Base-by-base conservation (phyloP, 2,888 invertebrate genomes). In the Agriopis leucophaearia region DNA sequence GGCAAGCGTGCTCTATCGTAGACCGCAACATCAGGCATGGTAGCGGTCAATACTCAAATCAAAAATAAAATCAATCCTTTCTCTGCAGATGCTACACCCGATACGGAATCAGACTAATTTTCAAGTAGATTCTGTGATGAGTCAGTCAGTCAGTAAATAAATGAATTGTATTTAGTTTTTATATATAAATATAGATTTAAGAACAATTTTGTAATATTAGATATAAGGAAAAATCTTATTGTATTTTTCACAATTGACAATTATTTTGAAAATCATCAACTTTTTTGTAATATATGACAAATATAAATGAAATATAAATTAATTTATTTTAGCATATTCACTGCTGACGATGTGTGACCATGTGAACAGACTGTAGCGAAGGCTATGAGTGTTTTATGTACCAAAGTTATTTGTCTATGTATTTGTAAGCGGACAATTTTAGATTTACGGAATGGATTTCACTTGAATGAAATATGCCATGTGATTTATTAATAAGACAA, bases 401-500 rank as follows among this genome's bases (percentile, higher is more conserved):
- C 91, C 91, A 90, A 91, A 90, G 91, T 88, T 86, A 86, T 84
- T 82, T 59, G 83, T 85, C 83, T 85, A 78, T 77, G 70, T 82
- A 70, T 78, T 76, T 77, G 71, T 82, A 80, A 81, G 78, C 74
- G 60, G 78, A 81, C 76, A 76, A 77, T 78, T 69, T 78, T 77
- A 70, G 69, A 70, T 66, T 60, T 78, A 81, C 80, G 67, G 77
- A 77, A 83, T 77, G 71, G 80, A 82, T 78, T 80, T 79, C 77
- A 79, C 79, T 79, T 79, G 78, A 78, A 77, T 80, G 81, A 87
- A 27, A 27, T 27, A 27, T 27, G 84, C 84, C 85, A 83, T 88
- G 89, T 88, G 88, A 89, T 88, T 77, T 85, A 83, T 80, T 73
- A 73, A 81, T 90, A 87, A 87, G 90, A 90, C 87, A 87, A 89